A percentile compares a stretch with the other conserved stretches of the same genome.
Conservation (phyloP, 92 coral and sea anemone genomes). For the Parazoanthus atlanticus region DNA sequence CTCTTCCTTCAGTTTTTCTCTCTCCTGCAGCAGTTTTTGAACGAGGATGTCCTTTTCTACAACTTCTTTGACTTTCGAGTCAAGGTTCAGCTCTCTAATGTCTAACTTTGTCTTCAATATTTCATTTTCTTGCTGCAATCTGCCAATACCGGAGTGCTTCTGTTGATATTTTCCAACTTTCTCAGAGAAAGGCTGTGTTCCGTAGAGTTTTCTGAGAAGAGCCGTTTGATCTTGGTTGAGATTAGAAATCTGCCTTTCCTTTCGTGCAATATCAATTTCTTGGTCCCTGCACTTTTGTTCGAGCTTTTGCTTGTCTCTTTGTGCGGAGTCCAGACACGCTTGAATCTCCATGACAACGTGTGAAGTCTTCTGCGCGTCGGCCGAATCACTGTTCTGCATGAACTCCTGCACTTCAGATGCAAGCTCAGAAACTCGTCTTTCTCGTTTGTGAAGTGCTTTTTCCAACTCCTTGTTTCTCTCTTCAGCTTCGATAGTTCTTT, state of each 20-base stretch:
- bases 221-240: constrained; percentile 7
- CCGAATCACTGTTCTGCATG: constrained; percentile 29
- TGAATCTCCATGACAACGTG: constrained; percentile 8
- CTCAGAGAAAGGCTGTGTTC: background rate
- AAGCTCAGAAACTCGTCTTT: background rate
- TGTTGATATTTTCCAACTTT: background rate
- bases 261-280: constrained; percentile 40
- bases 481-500: background rate
- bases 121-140: constrained; percentile 47
- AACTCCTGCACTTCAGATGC: constrained; percentile 21
- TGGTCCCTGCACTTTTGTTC: constrained; percentile 29
- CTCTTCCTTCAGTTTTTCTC: constrained; percentile 3
- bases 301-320: background rate
- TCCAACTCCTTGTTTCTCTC: constrained; percentile 48
- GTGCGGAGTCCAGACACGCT: background rate
- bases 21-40: constrained; percentile 27
- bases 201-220: background rate
- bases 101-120: constrained; percentile 43
- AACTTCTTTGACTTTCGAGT: constrained; percentile 54
- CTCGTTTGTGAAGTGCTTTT: constrained; percentile 32
- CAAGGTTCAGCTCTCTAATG: constrained; percentile 48
- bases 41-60: constrained; percentile 48
- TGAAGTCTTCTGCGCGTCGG: constrained; percentile 31
- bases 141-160: constrained; percentile 3
- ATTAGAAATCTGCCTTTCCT: constrained; percentile 8